Base-by-base conservation (phyloP, 2,113 vertebrate species). In the Penelope pileata region DNA sequence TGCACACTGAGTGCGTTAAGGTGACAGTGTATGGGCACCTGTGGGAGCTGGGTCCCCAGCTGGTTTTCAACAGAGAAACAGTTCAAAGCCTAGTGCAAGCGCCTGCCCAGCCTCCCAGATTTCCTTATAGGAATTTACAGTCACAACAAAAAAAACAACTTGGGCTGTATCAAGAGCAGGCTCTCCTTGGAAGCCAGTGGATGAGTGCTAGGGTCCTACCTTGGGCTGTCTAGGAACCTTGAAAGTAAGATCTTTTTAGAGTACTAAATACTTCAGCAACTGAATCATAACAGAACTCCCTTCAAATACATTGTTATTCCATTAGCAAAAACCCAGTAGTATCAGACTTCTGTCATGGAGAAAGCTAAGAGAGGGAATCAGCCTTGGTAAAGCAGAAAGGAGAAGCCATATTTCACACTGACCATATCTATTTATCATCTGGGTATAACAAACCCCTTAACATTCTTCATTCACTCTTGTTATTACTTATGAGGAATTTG, bases 1-100 rank as follows among this genome's bases (percentile, higher is more conserved):
- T 45, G 15, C 32, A 77, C 56, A 62, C 18, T 0, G 2, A 48
- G 29, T 30, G 4, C 0, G 0, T 16, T 29, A 36, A 67, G 38
- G 13, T 34, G 7, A 60, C 34, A 13, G 12, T 23, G 19, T 7
- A n/a, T 47, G 45, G 47, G 64, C 43, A 67, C 14, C 2, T 1
- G 11, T 4, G 21, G 30, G 51, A 66, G 6, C 7, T 45, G 15
- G 23, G 16, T 43, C 11, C 9, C 36, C 54, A 32, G 5, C 17
- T 75, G 43, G 26, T 79, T 90, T 72, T 56, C 48, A 42, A 6
- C 1, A 43, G 19, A 3, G 14, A 83, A 47, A 19, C 18, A 9
- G 50, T 66, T 50, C 32, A 59, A 90, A 86, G 47, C 32, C 36
- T 53, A 9, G 6, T 43, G 23, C 81, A 23, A 72, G 59, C 13